A percentile compares a stretch with the other conserved stretches of the same genome.
These are phyloP conservation scores for Brachypteracias leptosomus DNA, from an alignment of 2,113 vertebrate species.

Conservation along the genomic window DNA sequence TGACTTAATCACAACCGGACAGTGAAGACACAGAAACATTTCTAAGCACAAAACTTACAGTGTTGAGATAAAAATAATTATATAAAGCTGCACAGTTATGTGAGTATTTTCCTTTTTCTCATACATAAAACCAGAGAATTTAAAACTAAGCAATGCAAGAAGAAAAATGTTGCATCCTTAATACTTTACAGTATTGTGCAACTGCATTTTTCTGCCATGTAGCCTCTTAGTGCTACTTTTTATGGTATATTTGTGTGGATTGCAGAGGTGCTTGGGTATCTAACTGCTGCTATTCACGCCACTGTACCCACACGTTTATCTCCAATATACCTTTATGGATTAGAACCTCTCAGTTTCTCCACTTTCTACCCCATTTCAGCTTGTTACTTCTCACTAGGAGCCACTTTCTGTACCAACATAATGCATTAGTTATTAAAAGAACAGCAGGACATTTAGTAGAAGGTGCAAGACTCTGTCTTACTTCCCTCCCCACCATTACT, in stretches of 20 bases:
- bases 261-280: neutral
- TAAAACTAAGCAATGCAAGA: slow-evolving; percentile 62
- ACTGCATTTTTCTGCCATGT: slow-evolving; percentile 43
- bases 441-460: neutral
- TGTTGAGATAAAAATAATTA: neutral
- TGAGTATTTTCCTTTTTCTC: slow-evolving; percentile 44
- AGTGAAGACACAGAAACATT: neutral
- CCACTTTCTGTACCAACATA: neutral
- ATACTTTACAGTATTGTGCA: slow-evolving; percentile 11
- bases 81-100: neutral
- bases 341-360: slow-evolving; percentile 30
- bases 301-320: neutral
- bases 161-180: slow-evolving; percentile 29
- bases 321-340: slow-evolving; percentile 23
- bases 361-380: slow-evolving; percentile 24
- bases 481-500: neutral
- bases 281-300: neutral
- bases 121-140: slow-evolving; percentile 43
- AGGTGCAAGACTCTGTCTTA: neutral
- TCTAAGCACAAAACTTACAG: neutral
- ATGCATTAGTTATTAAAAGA: neutral
- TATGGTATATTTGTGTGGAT: neutral
- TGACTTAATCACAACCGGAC: neutral
- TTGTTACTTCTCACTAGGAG: neutral
- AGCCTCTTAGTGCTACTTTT: slow-evolving; percentile 56